These are phyloP conservation scores for Unio pictorum DNA, from an alignment of 2,888 invertebrate genomes.

Conservation along the genomic window DNA sequence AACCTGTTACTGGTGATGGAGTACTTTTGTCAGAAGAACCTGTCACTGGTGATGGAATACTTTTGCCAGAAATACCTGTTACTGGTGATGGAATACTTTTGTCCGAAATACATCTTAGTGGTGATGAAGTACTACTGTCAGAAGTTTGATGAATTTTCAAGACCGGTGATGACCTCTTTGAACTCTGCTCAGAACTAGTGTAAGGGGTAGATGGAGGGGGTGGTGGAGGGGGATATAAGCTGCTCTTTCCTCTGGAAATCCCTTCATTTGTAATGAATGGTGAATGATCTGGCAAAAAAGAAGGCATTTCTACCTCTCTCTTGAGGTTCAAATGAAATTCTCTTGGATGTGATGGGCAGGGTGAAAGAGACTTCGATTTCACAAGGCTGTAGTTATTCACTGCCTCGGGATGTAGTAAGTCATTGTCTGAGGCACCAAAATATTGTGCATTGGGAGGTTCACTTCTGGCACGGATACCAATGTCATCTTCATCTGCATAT, in stretches of 20 bases:
- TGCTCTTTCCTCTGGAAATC: constrained; percentile 4
- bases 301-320: no score
- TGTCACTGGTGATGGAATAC: no score
- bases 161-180: constrained; percentile 14
- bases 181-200: constrained; percentile 21
- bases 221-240: constrained; percentile 19
- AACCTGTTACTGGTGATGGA: no score
- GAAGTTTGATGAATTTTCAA: background rate
- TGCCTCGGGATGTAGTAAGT: background rate
- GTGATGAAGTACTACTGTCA: no score
- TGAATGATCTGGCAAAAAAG: constrained; percentile 7
- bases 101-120: no score
- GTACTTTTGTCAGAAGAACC: no score
- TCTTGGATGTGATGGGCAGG: no score
- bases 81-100: no score
- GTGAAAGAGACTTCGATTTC: constrained; percentile 25
- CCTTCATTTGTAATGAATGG: constrained; percentile 3
- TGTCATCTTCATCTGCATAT: constrained; percentile 40
- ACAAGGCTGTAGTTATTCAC: constrained; percentile 18
- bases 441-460: constrained; percentile 22
- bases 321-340: no score
- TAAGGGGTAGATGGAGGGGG: constrained; percentile 33
- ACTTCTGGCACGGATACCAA: constrained; percentile 22
- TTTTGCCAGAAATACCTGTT: no score
- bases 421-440: constrained; percentile 1